Evolutionary conservation across 2,888 invertebrate species (phyloP).

Genomic region (Frankliniella intonsa): DNA sequence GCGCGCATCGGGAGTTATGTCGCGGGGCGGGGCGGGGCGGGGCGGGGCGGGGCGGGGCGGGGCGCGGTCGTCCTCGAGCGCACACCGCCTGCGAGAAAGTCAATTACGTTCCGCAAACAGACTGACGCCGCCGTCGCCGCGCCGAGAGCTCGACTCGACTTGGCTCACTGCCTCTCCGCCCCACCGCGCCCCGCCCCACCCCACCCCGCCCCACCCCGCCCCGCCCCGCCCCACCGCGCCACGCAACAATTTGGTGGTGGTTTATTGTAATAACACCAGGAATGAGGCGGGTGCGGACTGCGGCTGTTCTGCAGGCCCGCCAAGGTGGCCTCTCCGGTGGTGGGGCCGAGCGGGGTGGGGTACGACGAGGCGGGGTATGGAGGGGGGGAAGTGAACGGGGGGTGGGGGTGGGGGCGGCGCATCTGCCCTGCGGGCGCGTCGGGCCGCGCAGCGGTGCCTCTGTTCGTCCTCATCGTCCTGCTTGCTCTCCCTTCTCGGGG

Average conservation of each 20-base stretch:
- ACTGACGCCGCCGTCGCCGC: not conserved
- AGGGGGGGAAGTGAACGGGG: not conserved
- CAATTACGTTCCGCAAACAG: constrained; percentile 10
- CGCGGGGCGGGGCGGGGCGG: too few relatives aligned
- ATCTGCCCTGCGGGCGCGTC: not conserved
- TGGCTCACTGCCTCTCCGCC: not conserved
- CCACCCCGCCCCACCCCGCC: not conserved
- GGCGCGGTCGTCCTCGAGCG: too few relatives aligned
- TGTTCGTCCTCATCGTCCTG: too few relatives aligned
- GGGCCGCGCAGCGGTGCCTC: not conserved
- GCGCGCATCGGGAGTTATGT: too few relatives aligned
- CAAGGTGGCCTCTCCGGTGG: not conserved
- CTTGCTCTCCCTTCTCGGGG: too few relatives aligned
- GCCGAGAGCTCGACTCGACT: not conserved
- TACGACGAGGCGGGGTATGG: not conserved
- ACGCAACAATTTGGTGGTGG: constrained; percentile 12
- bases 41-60: too few relatives aligned
- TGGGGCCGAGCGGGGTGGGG: not conserved
- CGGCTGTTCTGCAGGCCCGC: too few relatives aligned
- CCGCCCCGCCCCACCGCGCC: not conserved
- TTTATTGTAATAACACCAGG: constrained; percentile 16
- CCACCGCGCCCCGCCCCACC: not conserved
- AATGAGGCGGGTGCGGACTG: not conserved
- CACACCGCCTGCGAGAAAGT: not conserved
- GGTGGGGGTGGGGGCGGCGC: not conserved